Evolutionary conservation across 2,113 vertebrate genomes (phyloP).

Genomic region (Miniopterus natalensis): DNA sequence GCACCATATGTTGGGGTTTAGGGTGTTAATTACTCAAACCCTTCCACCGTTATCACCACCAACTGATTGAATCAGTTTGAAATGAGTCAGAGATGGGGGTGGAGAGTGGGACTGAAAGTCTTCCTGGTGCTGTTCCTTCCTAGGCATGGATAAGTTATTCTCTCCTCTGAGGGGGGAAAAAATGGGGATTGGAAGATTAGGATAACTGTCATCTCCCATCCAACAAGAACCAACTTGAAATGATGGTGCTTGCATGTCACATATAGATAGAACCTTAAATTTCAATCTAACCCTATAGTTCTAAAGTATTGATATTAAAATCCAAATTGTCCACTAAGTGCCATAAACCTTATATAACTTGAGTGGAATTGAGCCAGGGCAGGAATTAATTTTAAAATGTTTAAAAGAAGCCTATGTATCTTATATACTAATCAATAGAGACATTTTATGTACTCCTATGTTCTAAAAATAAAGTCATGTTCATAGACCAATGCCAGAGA

Average conservation of each 20-base stretch:
- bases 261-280: neutral
- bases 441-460: constrained; percentile 37
- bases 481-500: constrained; percentile 35
- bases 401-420: constrained; percentile 33
- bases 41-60: neutral
- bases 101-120: neutral
- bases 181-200: neutral
- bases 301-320: constrained; percentile 51
- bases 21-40: neutral
- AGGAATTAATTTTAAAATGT: constrained; percentile 65
- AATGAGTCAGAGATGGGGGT: neutral
- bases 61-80: neutral
- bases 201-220: neutral
- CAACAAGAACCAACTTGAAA: neutral
- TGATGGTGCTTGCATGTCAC: neutral
- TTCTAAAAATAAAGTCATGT: constrained; percentile 65
- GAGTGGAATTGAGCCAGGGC: neutral
- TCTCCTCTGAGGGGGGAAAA: neutral
- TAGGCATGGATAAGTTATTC: neutral
- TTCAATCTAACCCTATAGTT: neutral
- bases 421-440: constrained; percentile 64
- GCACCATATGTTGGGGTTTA: neutral
- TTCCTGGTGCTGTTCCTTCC: neutral
- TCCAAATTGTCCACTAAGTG: constrained; percentile 12
- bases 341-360: constrained; percentile 1